Conservation (phyloP, 2,888 invertebrate genomes). For the Penaeus monodon region DNA sequence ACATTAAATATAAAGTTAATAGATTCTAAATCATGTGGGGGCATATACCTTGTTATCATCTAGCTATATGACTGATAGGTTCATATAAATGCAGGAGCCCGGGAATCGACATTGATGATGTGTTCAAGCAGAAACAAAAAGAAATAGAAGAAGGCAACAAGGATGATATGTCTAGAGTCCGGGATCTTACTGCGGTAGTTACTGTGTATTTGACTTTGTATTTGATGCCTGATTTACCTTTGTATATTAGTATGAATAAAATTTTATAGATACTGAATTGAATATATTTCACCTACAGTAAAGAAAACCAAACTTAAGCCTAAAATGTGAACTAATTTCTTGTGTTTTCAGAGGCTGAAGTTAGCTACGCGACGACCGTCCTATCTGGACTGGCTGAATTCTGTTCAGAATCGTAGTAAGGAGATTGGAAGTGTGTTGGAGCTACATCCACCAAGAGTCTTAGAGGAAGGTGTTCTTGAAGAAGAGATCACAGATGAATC, state of each 20-base stretch:
- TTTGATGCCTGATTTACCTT: neutral
- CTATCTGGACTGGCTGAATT: constrained; percentile 47
- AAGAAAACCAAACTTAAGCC: too few species aligned
- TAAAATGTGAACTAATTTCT: too few species aligned
- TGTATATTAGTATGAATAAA: neutral
- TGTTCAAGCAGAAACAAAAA: constrained; percentile 51
- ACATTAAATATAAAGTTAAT: too few species aligned
- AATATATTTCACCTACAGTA: too few species aligned
- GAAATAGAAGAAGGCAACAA: constrained; percentile 33
- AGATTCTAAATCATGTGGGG: too few species aligned
- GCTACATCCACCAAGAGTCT: constrained; percentile 30
- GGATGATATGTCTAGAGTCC: constrained; percentile 51
- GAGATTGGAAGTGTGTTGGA: constrained; percentile 26
- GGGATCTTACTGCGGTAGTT: constrained; percentile 44
- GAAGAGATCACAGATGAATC: constrained; percentile 8
- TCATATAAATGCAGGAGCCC: constrained; percentile 46
- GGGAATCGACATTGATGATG: constrained; percentile 60
- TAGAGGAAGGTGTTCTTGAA: constrained; percentile 22
- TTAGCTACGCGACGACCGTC: constrained; percentile 48
- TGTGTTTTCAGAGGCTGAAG: constrained; percentile 41
- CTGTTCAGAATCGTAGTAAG: constrained; percentile 19
- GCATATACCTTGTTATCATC: too few species aligned
- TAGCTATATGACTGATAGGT: neutral
- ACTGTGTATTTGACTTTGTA: neutral
- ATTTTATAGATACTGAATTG: neutral